Evolutionary conservation across 2,113 vertebrate species (phyloP).

Genomic region (Menura novaehollandiae): DNA sequence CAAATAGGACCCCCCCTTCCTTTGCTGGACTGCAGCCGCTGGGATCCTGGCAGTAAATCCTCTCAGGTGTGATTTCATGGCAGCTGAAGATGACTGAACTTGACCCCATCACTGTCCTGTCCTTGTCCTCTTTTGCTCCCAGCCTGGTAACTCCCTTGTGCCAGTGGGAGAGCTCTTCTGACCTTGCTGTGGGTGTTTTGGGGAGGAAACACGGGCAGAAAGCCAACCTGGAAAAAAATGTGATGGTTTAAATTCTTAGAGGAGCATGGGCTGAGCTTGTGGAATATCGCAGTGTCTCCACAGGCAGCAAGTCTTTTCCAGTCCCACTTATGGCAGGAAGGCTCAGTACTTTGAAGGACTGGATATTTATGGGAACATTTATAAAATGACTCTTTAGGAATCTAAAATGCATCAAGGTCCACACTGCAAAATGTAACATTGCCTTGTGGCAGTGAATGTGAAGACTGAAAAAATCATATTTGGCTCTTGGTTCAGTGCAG

Average conservation of each 20-base stretch:
- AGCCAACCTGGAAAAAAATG: not conserved
- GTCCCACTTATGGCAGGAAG: not conserved
- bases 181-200: not conserved
- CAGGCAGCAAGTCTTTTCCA: not conserved
- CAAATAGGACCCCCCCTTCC: not conserved
- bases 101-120: not conserved
- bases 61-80: conserved; percentile 13
- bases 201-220: not conserved
- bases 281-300: not conserved
- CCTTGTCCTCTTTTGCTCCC: not conserved
- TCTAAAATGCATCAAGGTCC: not conserved
- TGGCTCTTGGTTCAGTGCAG: not conserved
- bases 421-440: not conserved
- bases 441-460: not conserved
- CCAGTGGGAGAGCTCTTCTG: not conserved
- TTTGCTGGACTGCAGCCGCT: not conserved
- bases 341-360: not conserved
- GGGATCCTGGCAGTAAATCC: not conserved
- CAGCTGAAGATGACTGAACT: not conserved
- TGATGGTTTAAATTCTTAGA: not conserved
- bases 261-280: not conserved
- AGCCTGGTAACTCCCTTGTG: not conserved
- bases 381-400: not conserved
- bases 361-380: not conserved
- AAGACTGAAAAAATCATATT: not conserved